These are phyloP conservation scores for Drosophila sulfurigaster DNA, from an alignment of 1,140 invertebrate genomes.

Conservation along the genomic window DNA sequence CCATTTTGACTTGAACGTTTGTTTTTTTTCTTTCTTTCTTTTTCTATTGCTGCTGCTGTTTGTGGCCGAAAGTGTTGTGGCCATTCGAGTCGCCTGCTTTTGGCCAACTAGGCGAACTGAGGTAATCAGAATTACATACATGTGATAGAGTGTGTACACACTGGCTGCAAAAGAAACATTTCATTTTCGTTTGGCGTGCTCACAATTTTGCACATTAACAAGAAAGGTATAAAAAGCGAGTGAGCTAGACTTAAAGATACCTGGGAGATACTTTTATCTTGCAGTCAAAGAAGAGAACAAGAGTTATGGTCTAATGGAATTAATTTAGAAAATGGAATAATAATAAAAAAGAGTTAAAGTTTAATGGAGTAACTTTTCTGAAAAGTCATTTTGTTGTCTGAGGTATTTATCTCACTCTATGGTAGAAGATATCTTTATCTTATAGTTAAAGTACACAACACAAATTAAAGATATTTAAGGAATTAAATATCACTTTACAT, in stretches of 20 bases:
- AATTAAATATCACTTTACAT: no score
- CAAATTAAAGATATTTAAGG: no score
- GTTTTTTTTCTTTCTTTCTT: neutral
- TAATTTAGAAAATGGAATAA: no score
- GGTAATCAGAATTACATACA: constrained; percentile 61
- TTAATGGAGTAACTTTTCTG: no score
- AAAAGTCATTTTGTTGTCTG: no score
- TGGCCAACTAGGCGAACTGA: constrained; percentile 42
- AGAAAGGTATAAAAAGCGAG: neutral
- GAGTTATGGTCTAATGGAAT: no score
- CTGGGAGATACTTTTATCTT: neutral
- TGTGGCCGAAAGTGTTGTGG: constrained; percentile 59
- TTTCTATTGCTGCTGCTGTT: constrained; percentile 28
- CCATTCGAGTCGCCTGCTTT: constrained; percentile 27
- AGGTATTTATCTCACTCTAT: no score
- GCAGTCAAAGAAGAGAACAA: no score
- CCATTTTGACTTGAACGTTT: constrained; percentile 50
- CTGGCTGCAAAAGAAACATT: constrained; percentile 2
- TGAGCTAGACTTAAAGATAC: neutral
- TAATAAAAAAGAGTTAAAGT: no score
- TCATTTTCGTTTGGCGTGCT: constrained; percentile 33
- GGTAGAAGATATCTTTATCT: no score
- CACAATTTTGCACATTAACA: constrained; percentile 4
- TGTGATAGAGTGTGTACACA: constrained; percentile 1
- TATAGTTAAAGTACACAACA: no score